Percentiles rank a stretch among this genome's conserved stretches.
These are phyloP conservation scores for Eulemur rubriventer DNA, from an alignment of 2,797 vertebrate genomes.

Conservation along the genomic window DNA sequence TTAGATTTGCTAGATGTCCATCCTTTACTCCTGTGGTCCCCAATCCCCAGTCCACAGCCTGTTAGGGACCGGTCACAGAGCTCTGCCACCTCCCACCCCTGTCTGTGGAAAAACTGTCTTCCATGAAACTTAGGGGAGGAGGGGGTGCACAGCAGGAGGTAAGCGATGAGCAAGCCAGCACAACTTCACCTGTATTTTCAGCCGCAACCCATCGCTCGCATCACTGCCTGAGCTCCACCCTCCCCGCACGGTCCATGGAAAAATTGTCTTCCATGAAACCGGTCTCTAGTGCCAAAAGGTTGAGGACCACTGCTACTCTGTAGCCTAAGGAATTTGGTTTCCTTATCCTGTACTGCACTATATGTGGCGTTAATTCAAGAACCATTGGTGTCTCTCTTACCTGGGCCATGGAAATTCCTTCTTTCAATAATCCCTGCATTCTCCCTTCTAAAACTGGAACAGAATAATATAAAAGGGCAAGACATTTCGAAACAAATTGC, in stretches of 20 bases:
- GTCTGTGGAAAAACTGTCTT: no score
- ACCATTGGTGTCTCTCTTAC: conserved; percentile 90
- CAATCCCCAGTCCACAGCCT: neutral
- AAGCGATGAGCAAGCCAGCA: no score
- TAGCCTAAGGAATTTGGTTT: conserved; percentile 89
- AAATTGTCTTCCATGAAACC: neutral
- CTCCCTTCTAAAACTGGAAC: conserved; percentile 90
- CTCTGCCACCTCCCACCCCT: conserved; percentile 57
- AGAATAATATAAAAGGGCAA: conserved; percentile 93
- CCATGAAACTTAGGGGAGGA: no score
- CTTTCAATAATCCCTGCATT: conserved; percentile 86
- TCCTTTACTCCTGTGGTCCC: conserved; percentile 76
- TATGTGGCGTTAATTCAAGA: conserved; percentile 93
- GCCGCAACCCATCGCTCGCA: neutral
- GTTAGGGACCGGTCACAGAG: no score
- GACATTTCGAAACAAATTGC: conserved; percentile 90
- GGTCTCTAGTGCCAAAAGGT: no score
- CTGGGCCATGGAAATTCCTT: conserved; percentile 91
- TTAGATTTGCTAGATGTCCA: conserved; percentile 89
- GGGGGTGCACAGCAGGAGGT: no score
- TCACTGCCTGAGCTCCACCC: neutral
- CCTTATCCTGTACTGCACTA: conserved; percentile 91
- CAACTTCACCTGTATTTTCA: no score
- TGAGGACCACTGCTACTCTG: conserved; percentile 33
- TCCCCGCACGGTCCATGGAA: neutral